A percentile compares a stretch with the other conserved stretches of the same genome.
Conservation (phyloP, 2,797 vertebrate genomes). For the Heterohyrax brucei region DNA sequence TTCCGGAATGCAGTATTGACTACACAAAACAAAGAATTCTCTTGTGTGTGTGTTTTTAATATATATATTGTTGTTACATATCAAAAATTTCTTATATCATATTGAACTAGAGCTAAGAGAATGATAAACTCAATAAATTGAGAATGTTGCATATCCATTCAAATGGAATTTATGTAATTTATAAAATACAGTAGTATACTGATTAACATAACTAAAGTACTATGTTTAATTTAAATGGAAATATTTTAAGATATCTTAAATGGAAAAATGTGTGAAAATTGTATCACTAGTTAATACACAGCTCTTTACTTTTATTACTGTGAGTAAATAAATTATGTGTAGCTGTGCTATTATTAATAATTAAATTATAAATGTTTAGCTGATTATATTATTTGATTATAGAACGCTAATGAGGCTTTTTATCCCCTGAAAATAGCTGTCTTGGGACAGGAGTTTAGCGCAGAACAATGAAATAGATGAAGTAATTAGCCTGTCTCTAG, state of each 20-base stretch:
- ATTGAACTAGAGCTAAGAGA: no score
- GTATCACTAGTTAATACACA: constrained; percentile 12
- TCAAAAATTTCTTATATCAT: no score
- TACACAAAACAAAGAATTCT: not conserved
- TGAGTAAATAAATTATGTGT: not conserved
- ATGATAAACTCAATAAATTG: no score
- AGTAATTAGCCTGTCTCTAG: not conserved
- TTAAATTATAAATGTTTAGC: constrained; percentile 24
- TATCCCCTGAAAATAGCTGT: not conserved
- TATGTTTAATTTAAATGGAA: constrained; percentile 9
- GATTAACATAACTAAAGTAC: not conserved
- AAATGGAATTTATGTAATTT: no score
- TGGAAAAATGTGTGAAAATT: not conserved
- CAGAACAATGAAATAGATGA: not conserved
- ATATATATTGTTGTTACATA: no score
- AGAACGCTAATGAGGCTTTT: not conserved
- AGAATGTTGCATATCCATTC: no score
- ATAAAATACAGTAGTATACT: no score
- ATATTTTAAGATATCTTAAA: not conserved
- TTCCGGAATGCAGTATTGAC: not conserved
- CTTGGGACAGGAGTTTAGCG: not conserved
- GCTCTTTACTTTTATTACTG: constrained; percentile 40
- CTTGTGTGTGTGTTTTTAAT: not conserved
- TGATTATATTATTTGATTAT: constrained; percentile 12
- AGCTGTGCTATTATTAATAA: constrained; percentile 8